Conservation (phyloP, 2,113 vertebrate genomes). For the Chaetura pelagica region DNA sequence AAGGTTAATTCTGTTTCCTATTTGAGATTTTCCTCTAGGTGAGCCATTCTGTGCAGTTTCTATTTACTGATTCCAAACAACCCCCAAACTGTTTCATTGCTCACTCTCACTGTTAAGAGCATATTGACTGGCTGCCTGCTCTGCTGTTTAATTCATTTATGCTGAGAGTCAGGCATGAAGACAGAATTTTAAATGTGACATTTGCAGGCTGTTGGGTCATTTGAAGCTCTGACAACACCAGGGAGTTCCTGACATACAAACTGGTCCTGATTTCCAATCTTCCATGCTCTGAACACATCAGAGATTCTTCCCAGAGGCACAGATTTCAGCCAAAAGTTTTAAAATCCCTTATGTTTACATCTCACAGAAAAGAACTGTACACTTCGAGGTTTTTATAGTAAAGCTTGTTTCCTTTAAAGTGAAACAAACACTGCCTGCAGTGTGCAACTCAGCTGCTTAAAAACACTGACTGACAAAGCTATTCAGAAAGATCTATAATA, state of each 20-base stretch:
- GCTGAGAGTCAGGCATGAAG: constrained; percentile 78
- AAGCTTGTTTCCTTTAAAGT: constrained; percentile 60
- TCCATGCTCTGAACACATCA: constrained; percentile 72
- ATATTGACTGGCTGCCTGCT: constrained; percentile 81
- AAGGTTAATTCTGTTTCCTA: constrained; percentile 79
- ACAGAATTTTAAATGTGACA: constrained; percentile 85
- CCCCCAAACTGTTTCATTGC: constrained; percentile 75
- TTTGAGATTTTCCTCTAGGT: constrained; percentile 70
- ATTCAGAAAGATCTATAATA: constrained; percentile 30
- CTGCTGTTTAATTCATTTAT: constrained; percentile 85
- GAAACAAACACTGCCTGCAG: constrained; percentile 46
- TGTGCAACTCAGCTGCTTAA: background rate
- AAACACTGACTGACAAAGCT: constrained; percentile 37
- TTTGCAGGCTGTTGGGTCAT: constrained; percentile 82
- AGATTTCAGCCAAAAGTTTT: constrained; percentile 63
- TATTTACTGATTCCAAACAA: constrained; percentile 79
- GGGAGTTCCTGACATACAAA: constrained; percentile 81
- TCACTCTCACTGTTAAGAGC: constrained; percentile 77
- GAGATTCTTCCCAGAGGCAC: constrained; percentile 40
- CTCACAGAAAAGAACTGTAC: constrained; percentile 26
- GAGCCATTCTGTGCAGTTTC: constrained; percentile 62
- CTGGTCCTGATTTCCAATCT: constrained; percentile 75
- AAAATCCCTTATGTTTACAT: constrained; percentile 59
- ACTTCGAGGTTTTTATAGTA: constrained; percentile 58
- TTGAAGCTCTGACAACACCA: constrained; percentile 75